phyloP scores from a whole-genome alignment of 2,888 invertebrate species.

The Cotesia congregata region DNA sequence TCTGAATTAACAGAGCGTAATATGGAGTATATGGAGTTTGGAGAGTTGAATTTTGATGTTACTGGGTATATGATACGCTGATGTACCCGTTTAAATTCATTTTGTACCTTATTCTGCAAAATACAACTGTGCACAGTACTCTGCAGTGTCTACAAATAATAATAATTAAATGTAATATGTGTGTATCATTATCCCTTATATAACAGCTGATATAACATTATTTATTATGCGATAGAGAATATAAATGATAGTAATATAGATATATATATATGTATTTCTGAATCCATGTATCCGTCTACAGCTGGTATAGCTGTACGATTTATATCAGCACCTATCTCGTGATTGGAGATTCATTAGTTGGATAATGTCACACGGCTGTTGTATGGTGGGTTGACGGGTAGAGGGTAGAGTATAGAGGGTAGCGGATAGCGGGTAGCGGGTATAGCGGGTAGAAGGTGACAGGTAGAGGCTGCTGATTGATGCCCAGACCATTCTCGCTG shows the following conservation, averaged over 20 bases:
- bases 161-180: neutral
- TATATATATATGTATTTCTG: neutral
- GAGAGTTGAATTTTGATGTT: no score
- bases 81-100: neutral
- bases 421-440: conserved; percentile 16
- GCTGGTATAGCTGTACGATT: no score
- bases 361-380: conserved; percentile 22
- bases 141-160: neutral
- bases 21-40: no score
- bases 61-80: no score
- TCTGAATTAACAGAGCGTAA: no score
- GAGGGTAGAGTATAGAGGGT: neutral
- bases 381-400: conserved; percentile 5
- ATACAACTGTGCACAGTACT: neutral
- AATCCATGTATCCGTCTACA: neutral
- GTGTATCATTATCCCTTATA: neutral
- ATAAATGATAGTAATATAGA: neutral
- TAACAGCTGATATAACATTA: neutral
- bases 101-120: neutral
- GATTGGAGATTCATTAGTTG: conserved; percentile 16
- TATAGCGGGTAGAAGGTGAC: neutral
- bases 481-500: neutral
- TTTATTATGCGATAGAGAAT: neutral
- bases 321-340: neutral
- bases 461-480: neutral